Base-by-base conservation (phyloP, 1,140 invertebrate genomes). In the Eriocheir sinensis region DNA sequence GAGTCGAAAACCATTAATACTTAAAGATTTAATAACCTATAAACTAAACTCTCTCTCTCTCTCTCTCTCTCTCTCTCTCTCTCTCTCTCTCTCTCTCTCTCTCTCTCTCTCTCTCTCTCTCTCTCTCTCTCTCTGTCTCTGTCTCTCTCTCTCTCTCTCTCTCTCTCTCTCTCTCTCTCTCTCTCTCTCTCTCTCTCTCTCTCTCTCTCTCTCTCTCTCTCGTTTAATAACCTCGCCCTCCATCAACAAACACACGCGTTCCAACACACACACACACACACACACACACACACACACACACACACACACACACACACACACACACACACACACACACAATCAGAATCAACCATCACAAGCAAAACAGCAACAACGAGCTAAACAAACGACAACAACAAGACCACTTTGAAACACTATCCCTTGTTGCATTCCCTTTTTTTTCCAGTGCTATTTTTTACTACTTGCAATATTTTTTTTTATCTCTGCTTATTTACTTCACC, bases 1-100 rank as follows among this genome's bases (percentile, higher is more conserved):
- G n/a, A n/a, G n/a, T n/a, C n/a, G n/a, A n/a, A n/a, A n/a, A n/a
- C n/a, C n/a, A n/a, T n/a, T n/a, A n/a, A n/a, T n/a, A n/a, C n/a
- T n/a, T n/a, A n/a, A 72, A 72, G 27, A 9, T 72, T 12, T 12
- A 15, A 72, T 72, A n/a, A n/a, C n/a, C n/a, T n/a, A n/a, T n/a
- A n/a, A n/a, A n/a, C n/a, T n/a, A n/a, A n/a, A n/a, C n/a, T 30
- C 27, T 85, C 30, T 85, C 81, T 53, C 0, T 12, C 48, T 53
- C 21, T 85, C 81, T 85, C 30, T 85, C 81, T 85, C 81, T 85
- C 30, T 85, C 32, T 86, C 32, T 86, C 32, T 85, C 83, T 85
- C 27, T 85, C 83, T 34, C 32, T 36, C 83, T 86, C 32, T 36
- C 32, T 86, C 32, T n/a, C 32, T 86, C 32, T 86, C 32, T 32